These are phyloP conservation scores for Zophobas atratus DNA, from an alignment of 1,140 invertebrate species.

Conservation along the genomic window DNA sequence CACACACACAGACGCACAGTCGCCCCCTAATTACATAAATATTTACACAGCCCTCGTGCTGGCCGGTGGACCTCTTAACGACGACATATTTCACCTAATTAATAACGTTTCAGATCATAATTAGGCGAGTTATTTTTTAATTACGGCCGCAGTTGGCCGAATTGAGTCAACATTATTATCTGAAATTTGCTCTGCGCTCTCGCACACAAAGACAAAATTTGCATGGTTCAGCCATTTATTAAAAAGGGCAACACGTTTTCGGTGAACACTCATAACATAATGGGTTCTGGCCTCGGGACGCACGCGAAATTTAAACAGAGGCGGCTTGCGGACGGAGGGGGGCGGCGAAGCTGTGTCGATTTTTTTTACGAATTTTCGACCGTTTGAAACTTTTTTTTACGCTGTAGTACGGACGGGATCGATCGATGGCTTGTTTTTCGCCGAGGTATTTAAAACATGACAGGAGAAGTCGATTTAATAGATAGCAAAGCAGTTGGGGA, in stretches of 20 bases:
- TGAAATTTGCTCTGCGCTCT: conserved; percentile 25
- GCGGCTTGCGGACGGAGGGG: too few relatives aligned
- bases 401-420: too few relatives aligned
- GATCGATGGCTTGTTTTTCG: too few relatives aligned
- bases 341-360: too few relatives aligned
- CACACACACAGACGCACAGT: background rate
- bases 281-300: background rate
- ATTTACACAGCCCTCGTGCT: conserved; percentile 25
- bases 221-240: conserved; percentile 38
- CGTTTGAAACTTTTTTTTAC: too few relatives aligned
- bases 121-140: conserved; percentile 42
- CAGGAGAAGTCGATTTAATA: too few relatives aligned
- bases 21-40: conserved; percentile 33
- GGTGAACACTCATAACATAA: conserved; percentile 6
- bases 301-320: background rate
- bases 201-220: conserved; percentile 35
- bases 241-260: conserved; percentile 37
- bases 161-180: conserved; percentile 42
- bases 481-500: too few relatives aligned
- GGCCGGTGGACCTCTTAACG: conserved; percentile 25
- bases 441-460: too few relatives aligned
- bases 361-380: too few relatives aligned
- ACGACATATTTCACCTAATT: conserved; percentile 41
- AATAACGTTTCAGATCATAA: conserved; percentile 39
- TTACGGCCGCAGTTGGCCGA: conserved; percentile 21